phyloP scores from a whole-genome alignment of 1,140 invertebrate genomes.

The Drosophila hydei region DNA sequence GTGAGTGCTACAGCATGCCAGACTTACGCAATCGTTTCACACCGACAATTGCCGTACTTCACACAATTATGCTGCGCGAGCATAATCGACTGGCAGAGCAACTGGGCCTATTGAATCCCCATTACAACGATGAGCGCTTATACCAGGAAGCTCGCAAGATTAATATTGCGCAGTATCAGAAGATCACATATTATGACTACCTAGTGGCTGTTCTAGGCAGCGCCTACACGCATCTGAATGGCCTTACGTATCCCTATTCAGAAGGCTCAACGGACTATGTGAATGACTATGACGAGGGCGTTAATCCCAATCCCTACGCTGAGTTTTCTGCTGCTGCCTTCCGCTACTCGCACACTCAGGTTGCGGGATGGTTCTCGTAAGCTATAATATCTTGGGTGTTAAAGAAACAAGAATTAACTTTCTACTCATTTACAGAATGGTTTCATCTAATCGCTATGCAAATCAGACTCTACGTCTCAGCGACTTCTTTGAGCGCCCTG shows the following conservation, averaged over 20 bases:
- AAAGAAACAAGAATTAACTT: not conserved
- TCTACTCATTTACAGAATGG: slow-evolving; percentile 85
- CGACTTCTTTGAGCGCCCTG: slow-evolving; percentile 88
- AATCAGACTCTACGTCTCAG: slow-evolving; percentile 88
- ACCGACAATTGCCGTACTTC: slow-evolving; percentile 90
- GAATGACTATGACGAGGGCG: slow-evolving; percentile 93
- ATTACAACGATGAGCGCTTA: slow-evolving; percentile 93
- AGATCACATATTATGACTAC: slow-evolving; percentile 94
- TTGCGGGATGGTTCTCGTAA: slow-evolving; percentile 91
- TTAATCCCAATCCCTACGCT: slow-evolving; percentile 91
- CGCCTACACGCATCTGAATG: slow-evolving; percentile 88
- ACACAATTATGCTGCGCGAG: slow-evolving; percentile 93
- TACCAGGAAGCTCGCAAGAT: slow-evolving; percentile 95
- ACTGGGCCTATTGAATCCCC: slow-evolving; percentile 90
- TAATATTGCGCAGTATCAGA: slow-evolving; percentile 90
- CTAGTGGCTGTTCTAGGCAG: slow-evolving; percentile 90
- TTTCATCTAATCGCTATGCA: slow-evolving; percentile 86
- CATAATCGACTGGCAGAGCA: slow-evolving; percentile 94
- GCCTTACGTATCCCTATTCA: slow-evolving; percentile 86
- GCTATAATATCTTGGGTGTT: slow-evolving; percentile 40
- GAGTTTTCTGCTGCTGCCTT: slow-evolving; percentile 94
- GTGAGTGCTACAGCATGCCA: slow-evolving; percentile 89
- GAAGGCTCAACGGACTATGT: slow-evolving; percentile 87
- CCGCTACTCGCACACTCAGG: slow-evolving; percentile 92
- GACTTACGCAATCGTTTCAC: slow-evolving; percentile 95